These are phyloP conservation scores for Nycticebus coucang DNA, from an alignment of 2,113 vertebrate species.

Conservation along the genomic window DNA sequence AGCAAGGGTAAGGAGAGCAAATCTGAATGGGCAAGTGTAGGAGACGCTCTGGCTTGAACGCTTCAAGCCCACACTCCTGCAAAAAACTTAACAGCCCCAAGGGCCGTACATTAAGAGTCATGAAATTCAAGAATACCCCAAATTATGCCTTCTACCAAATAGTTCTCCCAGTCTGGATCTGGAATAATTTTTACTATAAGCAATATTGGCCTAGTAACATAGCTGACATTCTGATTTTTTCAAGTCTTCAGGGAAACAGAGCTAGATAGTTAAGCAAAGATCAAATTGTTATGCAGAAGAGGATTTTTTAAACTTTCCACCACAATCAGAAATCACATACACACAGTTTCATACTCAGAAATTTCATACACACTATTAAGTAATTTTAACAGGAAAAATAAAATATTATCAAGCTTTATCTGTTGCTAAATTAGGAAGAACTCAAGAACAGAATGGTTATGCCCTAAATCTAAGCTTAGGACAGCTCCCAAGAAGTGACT, in stretches of 20 bases:
- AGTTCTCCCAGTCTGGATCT: not conserved
- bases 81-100: not conserved
- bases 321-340: not conserved
- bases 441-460: not conserved
- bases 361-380: not conserved
- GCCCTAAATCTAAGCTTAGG: not conserved
- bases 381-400: slow-evolving; percentile 8
- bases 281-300: not conserved
- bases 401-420: not conserved
- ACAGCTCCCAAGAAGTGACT: not conserved
- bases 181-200: slow-evolving; percentile 37
- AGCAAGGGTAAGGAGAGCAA: not conserved
- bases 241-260: not conserved
- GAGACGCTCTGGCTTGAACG: not conserved
- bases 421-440: slow-evolving; percentile 20
- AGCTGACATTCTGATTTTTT: not conserved
- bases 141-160: not conserved
- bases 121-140: not conserved
- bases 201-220: not conserved
- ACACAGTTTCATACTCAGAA: not conserved
- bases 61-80: too few relatives aligned
- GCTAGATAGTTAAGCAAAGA: not conserved
- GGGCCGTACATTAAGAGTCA: not conserved
- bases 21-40: not conserved
- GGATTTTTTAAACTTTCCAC: not conserved